These are phyloP conservation scores for Leptodirus hochenwartii DNA, from an alignment of 2,888 invertebrate species.

Conservation along the genomic window DNA sequence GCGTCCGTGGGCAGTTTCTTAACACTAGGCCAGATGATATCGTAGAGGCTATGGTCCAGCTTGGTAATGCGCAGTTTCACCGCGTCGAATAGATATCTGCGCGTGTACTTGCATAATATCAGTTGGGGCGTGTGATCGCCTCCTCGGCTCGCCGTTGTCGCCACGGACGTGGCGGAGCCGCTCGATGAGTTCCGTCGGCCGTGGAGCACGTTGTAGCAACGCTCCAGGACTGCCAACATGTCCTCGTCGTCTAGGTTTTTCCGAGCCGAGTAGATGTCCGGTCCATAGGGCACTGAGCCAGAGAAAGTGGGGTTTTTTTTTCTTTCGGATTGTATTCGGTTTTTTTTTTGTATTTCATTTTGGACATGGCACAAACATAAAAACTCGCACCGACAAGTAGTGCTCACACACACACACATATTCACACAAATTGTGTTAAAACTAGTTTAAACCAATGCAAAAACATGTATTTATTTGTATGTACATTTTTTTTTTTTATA, in stretches of 20 bases:
- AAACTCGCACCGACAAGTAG: no score
- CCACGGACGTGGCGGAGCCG: conserved; percentile 35
- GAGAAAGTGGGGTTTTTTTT: no score
- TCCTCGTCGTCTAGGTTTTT: conserved; percentile 52
- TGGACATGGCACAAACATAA: no score
- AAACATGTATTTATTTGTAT: no score
- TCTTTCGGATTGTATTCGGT: no score
- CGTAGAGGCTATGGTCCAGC: conserved; percentile 72
- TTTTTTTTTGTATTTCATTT: no score
- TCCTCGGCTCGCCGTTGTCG: conserved; percentile 16
- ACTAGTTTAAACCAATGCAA: no score
- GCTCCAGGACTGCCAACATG: conserved; percentile 51
- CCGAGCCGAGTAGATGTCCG: conserved; percentile 57
- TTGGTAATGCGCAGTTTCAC: conserved; percentile 61
- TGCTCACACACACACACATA: no score
- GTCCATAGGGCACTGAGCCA: no score
- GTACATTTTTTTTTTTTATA: no score
- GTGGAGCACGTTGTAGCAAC: conserved; percentile 53
- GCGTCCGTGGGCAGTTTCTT: conserved; percentile 49
- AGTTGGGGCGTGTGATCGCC: conserved; percentile 21
- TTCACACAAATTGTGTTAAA: no score
- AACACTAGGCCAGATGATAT: conserved; percentile 78
- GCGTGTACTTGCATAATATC: conserved; percentile 56
- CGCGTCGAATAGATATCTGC: conserved; percentile 50
- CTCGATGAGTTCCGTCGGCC: conserved; percentile 37